Evolutionary conservation across 2,797 vertebrate genomes (phyloP), one percentile per base, ranked within the genome.

Genomic region (Xenopus petersii): DNA sequence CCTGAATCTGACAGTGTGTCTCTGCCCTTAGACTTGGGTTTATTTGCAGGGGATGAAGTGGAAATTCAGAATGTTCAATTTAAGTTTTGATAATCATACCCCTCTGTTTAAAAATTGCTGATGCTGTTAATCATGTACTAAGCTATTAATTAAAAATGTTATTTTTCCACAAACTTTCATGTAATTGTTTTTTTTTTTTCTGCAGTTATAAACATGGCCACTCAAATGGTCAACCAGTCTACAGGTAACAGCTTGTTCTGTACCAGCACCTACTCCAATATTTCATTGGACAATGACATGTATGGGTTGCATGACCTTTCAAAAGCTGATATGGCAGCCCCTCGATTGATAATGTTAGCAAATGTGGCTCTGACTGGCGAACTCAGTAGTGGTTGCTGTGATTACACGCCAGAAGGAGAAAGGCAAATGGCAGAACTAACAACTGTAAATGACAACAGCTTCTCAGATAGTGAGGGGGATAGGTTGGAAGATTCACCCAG

Each of bases 401-500:
- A 94, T n/a, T 92, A 91, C 73, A 80, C 87, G 9, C 86, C 91
- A 30, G 89, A 89, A 0, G 95, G 97, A 56, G 96, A 96, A 79
- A 95, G 95, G 78, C 94, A 98, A 82, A 99, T 98, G 96, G 93
- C 95, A 67, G 97, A 99, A 81, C 85, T 99, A 82, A 94, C 94
- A 82, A 98, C 95, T 0, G 97, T 98, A 10, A 93, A 92, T 33
- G 90, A 91, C 75, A 88, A 87, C 77, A 92, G 86, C 87, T 98
- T 96, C 85, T 96, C 94, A 0, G 96, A 99, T 81, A 96, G 94
- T 0, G 97, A 98, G 56, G 95, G 84, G 64, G 92, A 93, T 81
- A 89, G 94, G 26, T 73, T 90, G 36, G 91, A 92, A 66, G 89
- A 90, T 36, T 69, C 83, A 6, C 75, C 86, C 0, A 89, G 92